Base-by-base conservation (phyloP, 2,797 vertebrate genomes). In the Mionectes olivaceus region DNA sequence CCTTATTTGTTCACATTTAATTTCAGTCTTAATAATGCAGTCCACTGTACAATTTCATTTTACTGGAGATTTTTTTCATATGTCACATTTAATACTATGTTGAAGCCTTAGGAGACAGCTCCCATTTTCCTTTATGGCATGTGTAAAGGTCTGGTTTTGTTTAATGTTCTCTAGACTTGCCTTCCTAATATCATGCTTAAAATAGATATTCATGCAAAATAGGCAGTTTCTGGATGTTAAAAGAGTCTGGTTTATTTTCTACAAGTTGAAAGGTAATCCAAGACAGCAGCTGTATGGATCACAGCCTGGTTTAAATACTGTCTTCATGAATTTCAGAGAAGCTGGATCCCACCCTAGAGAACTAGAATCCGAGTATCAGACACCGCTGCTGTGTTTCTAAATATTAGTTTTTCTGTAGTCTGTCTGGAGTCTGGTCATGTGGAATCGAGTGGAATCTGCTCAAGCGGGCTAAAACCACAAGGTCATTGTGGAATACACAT, bases 1-100 rank as follows among this genome's bases (percentile, higher is more conserved):
- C 49, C 83, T 93, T 93, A 94, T 96, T 97, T 94, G 78, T 93
- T 94, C 93, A 89, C 69, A 92, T 95, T 95, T 96, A 95, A 93
- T 91, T 94, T 89, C 56, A 55, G 25, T 71, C 87, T 95, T 96
- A 95, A 93, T 95, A 87, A 88, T 65, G 56, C 78, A 90, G 76
- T 81, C 43, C 85, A 78, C 64, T 56, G 75, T 56, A 93, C 88
- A 77, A 85, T 85, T 82, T 79, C 65, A 90, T 95, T 97, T 96
- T 93, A 93, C 83, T 83, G 61, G 37, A 89, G 68, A 60, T 41
- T 57, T 90, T 94, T 88, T 83, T 93, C 71, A 64, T 90, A 50
- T 57, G 73, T 78, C 73, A 63, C 86, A 70, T 74, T 88, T 90
- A 94, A 71, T 70, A 64, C 25, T 83, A 89, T 50, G 41, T 83